These are phyloP conservation scores for Lordiphosa andalusiaca DNA, from an alignment of 2,888 invertebrate species.

Conservation along the genomic window DNA sequence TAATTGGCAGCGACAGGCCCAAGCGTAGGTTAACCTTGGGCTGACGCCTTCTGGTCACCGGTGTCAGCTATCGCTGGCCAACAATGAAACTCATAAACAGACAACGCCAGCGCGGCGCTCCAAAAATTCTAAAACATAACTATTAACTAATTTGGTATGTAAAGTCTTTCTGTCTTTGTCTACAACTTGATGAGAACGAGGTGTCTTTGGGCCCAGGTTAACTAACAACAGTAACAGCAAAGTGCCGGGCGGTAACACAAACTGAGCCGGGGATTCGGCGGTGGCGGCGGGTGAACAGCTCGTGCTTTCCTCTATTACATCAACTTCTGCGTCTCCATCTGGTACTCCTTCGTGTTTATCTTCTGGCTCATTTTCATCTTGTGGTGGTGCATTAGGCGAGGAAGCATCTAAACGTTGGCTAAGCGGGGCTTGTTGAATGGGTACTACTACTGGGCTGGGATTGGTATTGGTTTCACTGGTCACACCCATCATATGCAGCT, in stretches of 20 bases:
- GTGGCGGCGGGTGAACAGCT: background rate
- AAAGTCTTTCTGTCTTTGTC: constrained; percentile 71
- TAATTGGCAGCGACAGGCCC: constrained; percentile 51
- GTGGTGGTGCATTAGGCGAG: constrained; percentile 37
- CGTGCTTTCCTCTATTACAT: constrained; percentile 4
- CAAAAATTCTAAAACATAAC: constrained; percentile 62
- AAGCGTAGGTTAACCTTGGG: constrained; percentile 31
- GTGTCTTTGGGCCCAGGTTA: constrained; percentile 37
- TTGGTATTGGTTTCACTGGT: constrained; percentile 20
- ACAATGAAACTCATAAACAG: constrained; percentile 73
- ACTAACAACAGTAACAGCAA: constrained; percentile 61
- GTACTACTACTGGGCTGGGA: constrained; percentile 2
- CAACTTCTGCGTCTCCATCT: constrained; percentile 3
- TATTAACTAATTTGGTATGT: constrained; percentile 74
- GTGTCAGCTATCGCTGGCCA: constrained; percentile 11
- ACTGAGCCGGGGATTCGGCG: constrained; percentile 22
- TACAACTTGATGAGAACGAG: constrained; percentile 43
- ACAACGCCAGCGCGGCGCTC: constrained; percentile 45
- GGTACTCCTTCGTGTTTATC: constrained; percentile 24
- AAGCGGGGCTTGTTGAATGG: constrained; percentile 55
- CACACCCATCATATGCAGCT: constrained; percentile 50
- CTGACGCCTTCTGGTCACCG: constrained; percentile 42
- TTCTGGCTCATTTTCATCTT: constrained; percentile 15
- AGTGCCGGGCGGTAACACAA: constrained; percentile 36
- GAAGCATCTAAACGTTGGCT: constrained; percentile 70